Evolutionary conservation across 2,113 vertebrate species (phyloP), one percentile per base, ranked within the genome.

Genomic region (Gymnogyps californianus): DNA sequence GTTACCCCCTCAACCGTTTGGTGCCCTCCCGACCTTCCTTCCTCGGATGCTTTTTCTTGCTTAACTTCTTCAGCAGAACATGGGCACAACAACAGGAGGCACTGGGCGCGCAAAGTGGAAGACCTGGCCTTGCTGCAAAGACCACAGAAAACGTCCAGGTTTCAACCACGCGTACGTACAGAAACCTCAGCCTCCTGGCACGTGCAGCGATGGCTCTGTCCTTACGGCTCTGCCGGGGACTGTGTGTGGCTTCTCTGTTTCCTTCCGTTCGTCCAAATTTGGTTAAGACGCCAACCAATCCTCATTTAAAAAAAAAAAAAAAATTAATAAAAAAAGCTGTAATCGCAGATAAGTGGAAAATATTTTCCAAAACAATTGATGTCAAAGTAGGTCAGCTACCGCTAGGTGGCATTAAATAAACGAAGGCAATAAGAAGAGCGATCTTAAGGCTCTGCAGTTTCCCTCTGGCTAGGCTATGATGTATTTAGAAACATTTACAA

Each of bases 201-300:
- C 0, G 0, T 20, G 46, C 36, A n/a, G 40, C 0, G 0, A 79
- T 18, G 19, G 46, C 36, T 67, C 38, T 14, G 15, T 32, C 78
- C 26, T 34, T 28, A 24, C 28, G 42, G 54, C 40, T 74, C 52
- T 75, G 38, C 32, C 29, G 44, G 9, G 54, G 46, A 14, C 54
- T 59, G 17, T 12, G 21, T 20, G 16, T 29, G 55, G 32, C 64
- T 69, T 32, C 64, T 88, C 69, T 42, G 29, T 14, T 54, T 67
- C 52, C 47, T 71, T 76, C 40, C 2, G 1, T 55, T 78, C 5
- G 1, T 46, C n/a, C 44, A 38, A 16, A 52, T 55, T 49, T 36
- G 31, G 32, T 62, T 51, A 57, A 78, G 20, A 52, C 26, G 42
- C 16, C 12, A 1, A 10, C 44, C 29, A 22, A 31, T 67, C n/a